Base-by-base conservation (phyloP, 2,888 invertebrate species). In the Baccha elongata region DNA sequence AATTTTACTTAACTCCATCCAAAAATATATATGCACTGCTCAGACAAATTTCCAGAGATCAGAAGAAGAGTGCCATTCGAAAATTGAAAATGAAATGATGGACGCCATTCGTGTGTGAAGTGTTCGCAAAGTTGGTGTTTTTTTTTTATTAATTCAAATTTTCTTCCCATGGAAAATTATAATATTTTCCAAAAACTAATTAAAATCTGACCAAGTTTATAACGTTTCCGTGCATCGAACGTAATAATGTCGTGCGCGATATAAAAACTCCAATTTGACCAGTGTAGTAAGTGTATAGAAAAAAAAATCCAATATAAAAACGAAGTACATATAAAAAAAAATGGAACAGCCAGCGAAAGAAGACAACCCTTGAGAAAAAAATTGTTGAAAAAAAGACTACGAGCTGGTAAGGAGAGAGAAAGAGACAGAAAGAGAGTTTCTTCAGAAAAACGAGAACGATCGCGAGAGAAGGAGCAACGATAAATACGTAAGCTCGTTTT, bases 41-140 rank as follows among this genome's bases (percentile, higher is more conserved):
- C 21, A 6, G 11, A 3, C 23, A 23, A 5, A 23, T 23, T 23
- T 23, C 48, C 26, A 2, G 8, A 11, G 7, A 0, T 15, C n/a
- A 32, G 10, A 64, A 35, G 37, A 64, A 69, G 71, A 53, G 52
- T 75, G 81, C 75, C 75, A 75, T 67, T 71, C 35, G 67, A 69
- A 52, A n/a, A 21, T 21, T 5, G 42, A 42, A 42, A 17, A 48
- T 44, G n/a, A 60, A 78, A 58, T 78, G 78, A 83, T 64, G 76
- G 83, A 83, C 83, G 83, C 83, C 83, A 83, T 83, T 83, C 78
- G 83, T 74, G 55, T 73, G 64, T 72, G 48, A 60, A 68, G 83
- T 83, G 83, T 78, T 83, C 68, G 78, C 35, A 60, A 44, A 78
- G 68, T 78, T 78, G 48, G 67, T 55, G 46, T 64, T 68, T 75